These are phyloP conservation scores for Villa cingulata DNA, from an alignment of 2,888 invertebrate species.

Conservation along the genomic window DNA sequence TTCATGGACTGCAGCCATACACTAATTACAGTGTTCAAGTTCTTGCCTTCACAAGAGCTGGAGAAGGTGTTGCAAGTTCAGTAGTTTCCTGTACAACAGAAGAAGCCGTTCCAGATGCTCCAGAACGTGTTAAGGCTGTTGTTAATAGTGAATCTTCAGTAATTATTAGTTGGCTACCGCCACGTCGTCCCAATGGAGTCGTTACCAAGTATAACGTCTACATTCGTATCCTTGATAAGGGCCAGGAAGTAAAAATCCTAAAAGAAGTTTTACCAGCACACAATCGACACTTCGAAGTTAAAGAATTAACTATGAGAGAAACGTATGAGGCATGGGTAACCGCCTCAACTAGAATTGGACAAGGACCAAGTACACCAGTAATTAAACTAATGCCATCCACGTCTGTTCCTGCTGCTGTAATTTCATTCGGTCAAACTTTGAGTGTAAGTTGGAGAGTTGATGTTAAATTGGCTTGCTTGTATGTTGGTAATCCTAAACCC, in stretches of 20 bases:
- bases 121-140: conserved; percentile 47
- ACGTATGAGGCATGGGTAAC: conserved; percentile 49
- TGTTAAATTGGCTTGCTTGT: conserved; percentile 40
- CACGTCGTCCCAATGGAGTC: conserved; percentile 46
- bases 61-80: conserved; percentile 44
- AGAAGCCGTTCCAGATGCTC: conserved; percentile 47
- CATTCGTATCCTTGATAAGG: conserved; percentile 40
- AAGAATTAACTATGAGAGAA: conserved; percentile 39
- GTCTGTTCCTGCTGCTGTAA: conserved; percentile 41
- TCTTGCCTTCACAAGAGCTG: conserved; percentile 46
- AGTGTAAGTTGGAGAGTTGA: conserved; percentile 42
- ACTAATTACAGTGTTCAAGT: conserved; percentile 53
- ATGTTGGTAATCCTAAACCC: conserved; percentile 41
- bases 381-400: conserved; percentile 39
- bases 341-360: conserved; percentile 47
- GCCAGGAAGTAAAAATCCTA: conserved; percentile 39
- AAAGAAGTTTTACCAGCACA: conserved; percentile 35
- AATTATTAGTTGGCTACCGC: conserved; percentile 51
- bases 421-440: conserved; percentile 42
- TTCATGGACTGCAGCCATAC: conserved; percentile 44
- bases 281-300: conserved; percentile 40
- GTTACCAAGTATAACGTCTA: conserved; percentile 49
- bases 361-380: conserved; percentile 44
- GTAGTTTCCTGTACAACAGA: conserved; percentile 44
- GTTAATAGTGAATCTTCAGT: conserved; percentile 44